Evolutionary conservation across 37 sponge, comb jelly and placozoan genomes (phyloP).

Genomic region (Agelas oroides): DNA sequence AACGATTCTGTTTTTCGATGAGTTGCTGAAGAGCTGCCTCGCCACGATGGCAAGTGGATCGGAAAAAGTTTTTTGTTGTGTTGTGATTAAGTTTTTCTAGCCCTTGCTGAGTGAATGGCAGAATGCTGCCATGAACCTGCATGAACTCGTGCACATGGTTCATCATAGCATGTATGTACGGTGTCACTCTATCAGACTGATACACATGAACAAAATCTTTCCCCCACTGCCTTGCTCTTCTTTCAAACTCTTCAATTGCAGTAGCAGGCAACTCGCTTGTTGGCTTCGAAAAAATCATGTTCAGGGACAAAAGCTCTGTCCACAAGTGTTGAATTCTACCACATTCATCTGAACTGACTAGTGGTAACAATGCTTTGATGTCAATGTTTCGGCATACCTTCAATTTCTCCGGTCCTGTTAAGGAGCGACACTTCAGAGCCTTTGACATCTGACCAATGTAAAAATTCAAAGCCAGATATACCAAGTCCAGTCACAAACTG

Average conservation of each 20-base stretch:
- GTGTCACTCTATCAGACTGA: constrained; percentile 20
- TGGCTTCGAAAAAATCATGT: neutral
- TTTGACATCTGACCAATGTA: constrained; percentile 3
- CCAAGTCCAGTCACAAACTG: no score
- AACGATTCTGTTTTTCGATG: no score
- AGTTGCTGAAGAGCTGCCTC: no score
- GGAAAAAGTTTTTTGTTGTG: no score
- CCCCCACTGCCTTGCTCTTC: constrained; percentile 16
- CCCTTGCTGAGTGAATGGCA: no score
- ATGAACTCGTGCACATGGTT: no score
- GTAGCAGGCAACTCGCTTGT: neutral
- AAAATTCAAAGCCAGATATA: neutral
- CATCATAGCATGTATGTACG: no score
- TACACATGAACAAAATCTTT: constrained; percentile 11
- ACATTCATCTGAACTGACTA: neutral
- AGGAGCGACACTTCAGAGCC: neutral
- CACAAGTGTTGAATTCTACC: constrained; percentile 11
- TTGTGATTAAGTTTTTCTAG: no score
- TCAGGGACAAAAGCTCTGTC: neutral
- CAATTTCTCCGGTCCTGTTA: constrained; percentile 30
- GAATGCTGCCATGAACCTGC: no score
- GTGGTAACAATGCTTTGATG: constrained; percentile 1
- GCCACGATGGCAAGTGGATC: no score
- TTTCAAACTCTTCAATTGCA: neutral
- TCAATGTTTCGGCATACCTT: constrained; percentile 5